These are phyloP conservation scores for Fulmarus glacialis DNA, from an alignment of 2,113 vertebrate genomes.

Conservation along the genomic window DNA sequence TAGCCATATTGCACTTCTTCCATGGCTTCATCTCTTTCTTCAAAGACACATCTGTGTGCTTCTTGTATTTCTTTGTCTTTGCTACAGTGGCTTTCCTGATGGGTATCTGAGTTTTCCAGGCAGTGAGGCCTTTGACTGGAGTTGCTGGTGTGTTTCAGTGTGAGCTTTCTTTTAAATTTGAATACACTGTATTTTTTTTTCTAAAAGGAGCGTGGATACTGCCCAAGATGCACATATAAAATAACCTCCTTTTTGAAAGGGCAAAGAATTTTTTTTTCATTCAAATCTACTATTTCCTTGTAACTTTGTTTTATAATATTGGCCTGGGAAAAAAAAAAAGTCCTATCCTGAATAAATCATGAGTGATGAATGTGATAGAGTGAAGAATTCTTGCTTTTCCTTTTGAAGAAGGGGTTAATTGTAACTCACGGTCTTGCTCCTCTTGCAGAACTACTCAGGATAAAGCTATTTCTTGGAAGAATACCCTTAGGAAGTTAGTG, in stretches of 20 bases:
- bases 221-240: background rate
- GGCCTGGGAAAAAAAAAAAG: background rate
- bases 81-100: background rate
- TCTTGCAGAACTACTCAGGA: constrained; percentile 18
- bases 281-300: background rate
- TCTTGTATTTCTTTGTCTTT: background rate
- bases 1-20: background rate
- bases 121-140: background rate
- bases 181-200: background rate
- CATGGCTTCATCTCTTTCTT: background rate
- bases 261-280: background rate
- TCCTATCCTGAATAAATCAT: background rate
- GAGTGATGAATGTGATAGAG: background rate
- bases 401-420: constrained; percentile 36
- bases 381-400: background rate
- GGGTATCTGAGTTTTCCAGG: background rate
- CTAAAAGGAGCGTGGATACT: background rate
- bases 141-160: background rate
- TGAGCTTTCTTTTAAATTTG: background rate
- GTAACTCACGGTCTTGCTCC: background rate
- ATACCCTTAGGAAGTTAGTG: constrained; percentile 62
- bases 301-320: background rate
- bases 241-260: background rate
- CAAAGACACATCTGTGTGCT: background rate
- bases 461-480: constrained; percentile 61